A percentile compares a stretch with the other conserved stretches of the same genome.
Conservation (phyloP, 2,113 vertebrate genomes). For the Stictonetta naevosa region DNA sequence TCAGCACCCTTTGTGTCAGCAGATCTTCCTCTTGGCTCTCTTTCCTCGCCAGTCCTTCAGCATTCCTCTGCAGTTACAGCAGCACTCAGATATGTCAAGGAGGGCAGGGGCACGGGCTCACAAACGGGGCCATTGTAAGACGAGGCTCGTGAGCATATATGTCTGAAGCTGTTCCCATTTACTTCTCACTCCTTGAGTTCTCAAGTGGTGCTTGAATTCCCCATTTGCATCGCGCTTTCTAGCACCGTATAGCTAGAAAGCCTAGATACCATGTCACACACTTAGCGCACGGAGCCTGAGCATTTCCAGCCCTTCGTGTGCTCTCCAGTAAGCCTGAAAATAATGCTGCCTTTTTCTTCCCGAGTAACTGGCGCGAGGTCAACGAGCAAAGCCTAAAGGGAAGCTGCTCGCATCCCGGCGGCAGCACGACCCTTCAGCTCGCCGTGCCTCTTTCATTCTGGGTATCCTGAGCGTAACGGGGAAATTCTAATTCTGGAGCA, state of each 20-base stretch:
- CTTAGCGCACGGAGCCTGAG: not conserved
- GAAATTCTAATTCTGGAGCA: not conserved
- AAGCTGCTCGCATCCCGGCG: not conserved
- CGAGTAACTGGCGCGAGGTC: not conserved
- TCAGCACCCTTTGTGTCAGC: not conserved
- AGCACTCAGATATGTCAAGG: not conserved
- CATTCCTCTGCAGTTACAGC: not conserved
- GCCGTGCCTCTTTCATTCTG: not conserved
- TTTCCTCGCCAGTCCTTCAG: not conserved
- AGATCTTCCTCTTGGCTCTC: not conserved
- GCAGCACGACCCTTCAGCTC: not conserved
- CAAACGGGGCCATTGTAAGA: not conserved
- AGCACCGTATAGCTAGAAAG: not conserved
- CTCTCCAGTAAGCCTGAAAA: not conserved
- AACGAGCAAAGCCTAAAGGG: not conserved
- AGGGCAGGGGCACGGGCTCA: not conserved
- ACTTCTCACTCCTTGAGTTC: not conserved
- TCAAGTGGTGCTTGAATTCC: not conserved
- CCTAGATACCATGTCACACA: fast-evolving
- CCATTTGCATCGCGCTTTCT: not conserved
- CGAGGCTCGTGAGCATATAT: not conserved
- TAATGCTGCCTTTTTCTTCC: not conserved
- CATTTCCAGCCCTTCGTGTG: not conserved
- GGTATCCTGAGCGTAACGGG: not conserved
- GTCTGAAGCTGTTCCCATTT: not conserved